These are phyloP conservation scores for Thaumetopoea pityocampa DNA, from an alignment of 1,140 invertebrate species.

Conservation along the genomic window DNA sequence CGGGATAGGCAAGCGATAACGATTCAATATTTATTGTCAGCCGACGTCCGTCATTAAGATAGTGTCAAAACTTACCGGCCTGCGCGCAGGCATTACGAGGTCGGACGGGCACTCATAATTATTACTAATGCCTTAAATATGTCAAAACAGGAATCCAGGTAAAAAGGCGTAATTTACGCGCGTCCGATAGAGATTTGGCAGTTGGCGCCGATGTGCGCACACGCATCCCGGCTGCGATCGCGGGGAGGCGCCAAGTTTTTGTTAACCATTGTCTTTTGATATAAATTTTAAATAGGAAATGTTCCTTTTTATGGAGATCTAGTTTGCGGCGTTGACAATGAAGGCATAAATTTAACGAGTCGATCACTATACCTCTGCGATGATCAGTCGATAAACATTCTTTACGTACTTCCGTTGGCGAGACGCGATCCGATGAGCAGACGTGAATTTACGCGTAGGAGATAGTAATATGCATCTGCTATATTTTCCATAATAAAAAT, in stretches of 20 bases:
- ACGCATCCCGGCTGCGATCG: constrained; percentile 35
- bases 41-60: constrained; percentile 73
- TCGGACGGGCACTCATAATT: constrained; percentile 68
- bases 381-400: constrained; percentile 74
- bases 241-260: constrained; percentile 70
- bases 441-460: constrained; percentile 38
- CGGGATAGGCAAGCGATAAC: constrained; percentile 59
- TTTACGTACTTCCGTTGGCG: constrained; percentile 69
- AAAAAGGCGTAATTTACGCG: constrained; percentile 75
- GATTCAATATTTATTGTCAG: constrained; percentile 72
- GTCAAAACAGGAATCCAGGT: constrained; percentile 76
- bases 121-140: constrained; percentile 76
- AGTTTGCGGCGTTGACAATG: constrained; percentile 70
- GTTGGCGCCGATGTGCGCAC: constrained; percentile 59
- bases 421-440: constrained; percentile 35
- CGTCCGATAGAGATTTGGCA: constrained; percentile 74
- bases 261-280: constrained; percentile 74
- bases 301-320: constrained; percentile 56
- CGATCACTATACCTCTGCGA: constrained; percentile 48
- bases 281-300: constrained; percentile 75
- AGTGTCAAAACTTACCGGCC: constrained; percentile 71
- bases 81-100: constrained; percentile 47
- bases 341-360: constrained; percentile 70
- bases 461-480: constrained; percentile 9
- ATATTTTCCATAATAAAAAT: too few species aligned